Evolutionary conservation across 30 jellyfish, hydroid and myxozoan species (phyloP).

Genomic region (Catostylus mosaicus): DNA sequence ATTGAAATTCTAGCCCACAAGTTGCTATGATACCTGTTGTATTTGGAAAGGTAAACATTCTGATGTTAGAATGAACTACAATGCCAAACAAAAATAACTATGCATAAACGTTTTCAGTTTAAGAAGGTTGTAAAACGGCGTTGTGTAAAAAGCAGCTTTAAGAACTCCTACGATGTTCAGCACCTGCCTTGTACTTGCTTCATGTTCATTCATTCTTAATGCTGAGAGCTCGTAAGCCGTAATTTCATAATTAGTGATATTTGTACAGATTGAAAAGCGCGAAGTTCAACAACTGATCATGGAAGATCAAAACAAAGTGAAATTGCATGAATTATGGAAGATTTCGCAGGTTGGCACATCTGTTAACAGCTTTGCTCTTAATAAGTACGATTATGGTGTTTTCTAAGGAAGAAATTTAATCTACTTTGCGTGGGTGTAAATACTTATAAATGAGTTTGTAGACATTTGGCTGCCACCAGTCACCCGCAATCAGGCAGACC

Average conservation of each 20-base stretch:
- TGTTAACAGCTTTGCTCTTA: constrained; percentile 65
- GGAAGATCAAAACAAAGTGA: constrained; percentile 14
- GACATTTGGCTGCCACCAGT: constrained; percentile 43
- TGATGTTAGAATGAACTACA: not conserved
- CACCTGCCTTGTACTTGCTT: constrained; percentile 1
- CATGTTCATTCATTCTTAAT: not conserved
- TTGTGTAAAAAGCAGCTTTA: not conserved
- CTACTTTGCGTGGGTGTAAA: constrained; percentile 68
- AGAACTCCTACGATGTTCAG: not conserved
- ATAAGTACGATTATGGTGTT: constrained; percentile 33
- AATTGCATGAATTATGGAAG: constrained; percentile 55
- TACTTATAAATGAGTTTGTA: constrained; percentile 12
- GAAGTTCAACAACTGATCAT: constrained; percentile 21
- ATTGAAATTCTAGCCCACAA: too few relatives aligned
- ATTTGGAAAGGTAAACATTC: too few relatives aligned
- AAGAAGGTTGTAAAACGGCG: not conserved
- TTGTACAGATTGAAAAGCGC: constrained; percentile 1
- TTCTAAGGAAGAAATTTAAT: constrained; percentile 34
- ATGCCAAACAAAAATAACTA: not conserved
- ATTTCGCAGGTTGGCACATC: constrained; percentile 45
- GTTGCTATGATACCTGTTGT: too few relatives aligned
- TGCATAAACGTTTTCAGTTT: not conserved
- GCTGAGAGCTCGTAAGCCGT: not conserved
- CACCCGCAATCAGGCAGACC: too few relatives aligned
- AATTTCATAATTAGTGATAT: constrained; percentile 13